Evolutionary conservation across 1,140 invertebrate species (phyloP).

Genomic region (Epicauta chinensis): DNA sequence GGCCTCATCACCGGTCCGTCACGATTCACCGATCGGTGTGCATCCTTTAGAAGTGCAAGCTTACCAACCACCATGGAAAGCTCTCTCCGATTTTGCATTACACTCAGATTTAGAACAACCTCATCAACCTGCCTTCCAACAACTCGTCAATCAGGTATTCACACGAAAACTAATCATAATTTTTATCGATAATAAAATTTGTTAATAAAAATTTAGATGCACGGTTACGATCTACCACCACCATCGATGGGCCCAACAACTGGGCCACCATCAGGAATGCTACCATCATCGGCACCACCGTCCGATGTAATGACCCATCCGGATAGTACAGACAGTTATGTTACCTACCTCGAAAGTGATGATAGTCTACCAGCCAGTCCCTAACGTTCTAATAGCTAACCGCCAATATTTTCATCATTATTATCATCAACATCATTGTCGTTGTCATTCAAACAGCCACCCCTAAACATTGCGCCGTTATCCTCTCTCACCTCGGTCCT

Average conservation of each 20-base stretch:
- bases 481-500: slow-evolving; percentile 13
- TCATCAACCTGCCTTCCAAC: slow-evolving; percentile 87
- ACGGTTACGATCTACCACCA: slow-evolving; percentile 74
- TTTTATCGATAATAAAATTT: slow-evolving; percentile 20
- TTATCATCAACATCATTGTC: neutral
- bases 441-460: too few relatives aligned
- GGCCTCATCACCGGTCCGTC: slow-evolving; percentile 88
- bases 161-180: neutral
- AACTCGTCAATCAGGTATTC: slow-evolving; percentile 86
- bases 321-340: slow-evolving; percentile 80
- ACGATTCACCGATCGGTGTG: slow-evolving; percentile 82
- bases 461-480: slow-evolving; percentile 2
- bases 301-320: slow-evolving; percentile 64
- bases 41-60: slow-evolving; percentile 87
- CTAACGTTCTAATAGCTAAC: slow-evolving; percentile 42
- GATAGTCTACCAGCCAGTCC: slow-evolving; percentile 65
- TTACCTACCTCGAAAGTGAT: slow-evolving; percentile 84
- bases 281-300: slow-evolving; percentile 46
- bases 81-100: slow-evolving; percentile 89
- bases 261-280: slow-evolving; percentile 34
- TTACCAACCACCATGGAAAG: slow-evolving; percentile 97
- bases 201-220: slow-evolving; percentile 66
- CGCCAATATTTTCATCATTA: neutral
- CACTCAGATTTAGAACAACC: slow-evolving; percentile 89
- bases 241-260: slow-evolving; percentile 43